Base-by-base conservation (phyloP, 2,888 invertebrate genomes). In the Ypsolopha sequella region DNA sequence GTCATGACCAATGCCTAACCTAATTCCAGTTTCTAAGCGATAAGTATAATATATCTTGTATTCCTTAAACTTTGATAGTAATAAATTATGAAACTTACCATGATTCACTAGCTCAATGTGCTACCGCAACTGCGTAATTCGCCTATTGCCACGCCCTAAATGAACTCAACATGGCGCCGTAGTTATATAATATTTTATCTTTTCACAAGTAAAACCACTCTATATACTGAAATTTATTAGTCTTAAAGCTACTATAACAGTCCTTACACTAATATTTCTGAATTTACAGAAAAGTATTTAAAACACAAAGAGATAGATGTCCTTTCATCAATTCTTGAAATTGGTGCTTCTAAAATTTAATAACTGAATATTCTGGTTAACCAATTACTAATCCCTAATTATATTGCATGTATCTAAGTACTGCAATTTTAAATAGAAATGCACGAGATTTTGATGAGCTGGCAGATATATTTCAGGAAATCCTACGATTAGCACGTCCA, bases 151-250 rank as follows among this genome's bases (percentile, higher is more conserved):
- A 80, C 82, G 75, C 78, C 77, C 66, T 73, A 68, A 48, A 59
- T 61, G 54, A 57, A 65, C 59, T 70, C 71, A 81, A 84, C 72
- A 84, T 84, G 84, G 84, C 81, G 77, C 62, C 66, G 65, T 65
- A 35, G 49, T 33, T 7, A 11, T 4, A 11, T 39, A 9, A 11
- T 39, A 39, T 39, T 39, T n/a, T n/a, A 3, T 39, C 10, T 9
- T 39, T 39, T 39, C 11, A 39, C 39, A n/a, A 9, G 9, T 39
- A n/a, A 39, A n/a, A 39, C 9, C 39, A 39, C 39, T 9, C 24
- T 24, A 24, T 24, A 24, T 24, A 24, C 24, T 24, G 24, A 2
- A 24, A 24, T 24, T 3, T 24, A 24, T 24, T 24, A 24, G 24
- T 24, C 24, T 24, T 24, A 24, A 3, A 2, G 24, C 24, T 24